Evolutionary conservation across 2,888 invertebrate species (phyloP).

Genomic region (Mythimna loreyi): DNA sequence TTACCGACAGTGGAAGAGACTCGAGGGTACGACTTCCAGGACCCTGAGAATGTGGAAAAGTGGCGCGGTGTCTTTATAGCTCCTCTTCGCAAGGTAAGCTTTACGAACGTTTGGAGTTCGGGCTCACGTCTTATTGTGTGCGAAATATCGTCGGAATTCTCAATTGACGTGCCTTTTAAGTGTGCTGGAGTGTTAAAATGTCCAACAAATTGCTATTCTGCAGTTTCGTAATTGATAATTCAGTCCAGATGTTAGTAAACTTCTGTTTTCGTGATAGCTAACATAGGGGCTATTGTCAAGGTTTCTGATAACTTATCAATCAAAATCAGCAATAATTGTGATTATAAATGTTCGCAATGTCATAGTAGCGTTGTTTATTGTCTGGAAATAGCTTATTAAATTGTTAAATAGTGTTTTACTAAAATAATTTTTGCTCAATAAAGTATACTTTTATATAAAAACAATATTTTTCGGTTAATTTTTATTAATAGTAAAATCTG

Average conservation of each 20-base stretch:
- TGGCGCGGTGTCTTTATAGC: slow-evolving; percentile 98
- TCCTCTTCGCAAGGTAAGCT: slow-evolving; percentile 95
- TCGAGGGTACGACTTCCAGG: slow-evolving; percentile 95
- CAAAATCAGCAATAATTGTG: slow-evolving; percentile 37
- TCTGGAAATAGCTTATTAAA: slow-evolving; percentile 2
- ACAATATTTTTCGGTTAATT: too few relatives aligned
- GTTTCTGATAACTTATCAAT: slow-evolving; percentile 64
- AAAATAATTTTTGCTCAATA: not conserved
- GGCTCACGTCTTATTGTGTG: slow-evolving; percentile 45
- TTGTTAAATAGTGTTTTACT: not conserved
- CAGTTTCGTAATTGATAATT: slow-evolving; percentile 1
- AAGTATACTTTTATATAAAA: not conserved
- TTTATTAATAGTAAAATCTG: too few relatives aligned
- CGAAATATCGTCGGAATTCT: slow-evolving; percentile 38
- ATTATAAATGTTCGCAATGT: slow-evolving; percentile 44
- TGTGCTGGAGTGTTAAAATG: slow-evolving; percentile 2
- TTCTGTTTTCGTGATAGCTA: slow-evolving; percentile 30
- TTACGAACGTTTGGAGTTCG: slow-evolving; percentile 20
- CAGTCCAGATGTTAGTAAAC: slow-evolving; percentile 59
- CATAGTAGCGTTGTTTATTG: slow-evolving; percentile 1
- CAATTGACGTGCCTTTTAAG: not conserved
- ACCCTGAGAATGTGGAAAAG: slow-evolving; percentile 96
- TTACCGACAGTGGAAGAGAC: slow-evolving; percentile 90
- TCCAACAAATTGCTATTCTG: not conserved
- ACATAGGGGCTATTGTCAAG: slow-evolving; percentile 47